Conservation (phyloP, 2,888 invertebrate species). For the Periphyllus acericola region DNA sequence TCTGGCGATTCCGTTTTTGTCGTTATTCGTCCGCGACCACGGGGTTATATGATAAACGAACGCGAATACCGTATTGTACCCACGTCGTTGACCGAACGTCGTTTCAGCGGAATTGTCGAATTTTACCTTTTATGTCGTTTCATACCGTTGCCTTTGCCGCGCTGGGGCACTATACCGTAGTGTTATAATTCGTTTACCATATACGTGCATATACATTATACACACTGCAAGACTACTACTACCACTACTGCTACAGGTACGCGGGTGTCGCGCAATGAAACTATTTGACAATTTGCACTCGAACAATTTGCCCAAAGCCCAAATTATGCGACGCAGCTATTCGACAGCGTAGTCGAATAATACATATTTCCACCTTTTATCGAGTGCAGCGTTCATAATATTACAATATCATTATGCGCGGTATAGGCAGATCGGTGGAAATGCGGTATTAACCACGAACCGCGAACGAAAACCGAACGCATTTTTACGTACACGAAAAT, state of each 20-base stretch:
- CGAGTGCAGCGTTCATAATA: background rate
- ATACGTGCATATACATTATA: too few species aligned
- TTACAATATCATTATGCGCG: too few species aligned
- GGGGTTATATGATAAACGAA: background rate
- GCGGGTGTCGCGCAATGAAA: background rate
- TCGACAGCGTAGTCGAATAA: background rate
- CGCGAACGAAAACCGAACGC: too few species aligned
- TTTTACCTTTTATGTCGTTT: background rate
- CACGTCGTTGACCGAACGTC: background rate
- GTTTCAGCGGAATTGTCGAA: background rate
- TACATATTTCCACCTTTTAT: slow-evolving; percentile 5
- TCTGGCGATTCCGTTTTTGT: background rate
- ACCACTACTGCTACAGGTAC: too few species aligned
- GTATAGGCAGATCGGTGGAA: background rate
- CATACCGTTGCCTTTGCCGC: background rate
- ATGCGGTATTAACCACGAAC: background rate
- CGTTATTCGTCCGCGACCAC: background rate
- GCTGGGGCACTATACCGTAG: background rate
- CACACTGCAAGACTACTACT: too few species aligned
- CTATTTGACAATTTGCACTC: slow-evolving; percentile 3
- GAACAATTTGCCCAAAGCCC: background rate
- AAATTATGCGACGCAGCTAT: slow-evolving; percentile 20
- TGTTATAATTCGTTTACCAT: too few species aligned
- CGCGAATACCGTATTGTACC: background rate
- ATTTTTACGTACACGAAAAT: too few species aligned